A percentile compares a stretch with the other conserved stretches of the same genome.
Evolutionary conservation across 2,797 vertebrate genomes (phyloP).

Genomic region (Kryptopterus vitreolus): DNA sequence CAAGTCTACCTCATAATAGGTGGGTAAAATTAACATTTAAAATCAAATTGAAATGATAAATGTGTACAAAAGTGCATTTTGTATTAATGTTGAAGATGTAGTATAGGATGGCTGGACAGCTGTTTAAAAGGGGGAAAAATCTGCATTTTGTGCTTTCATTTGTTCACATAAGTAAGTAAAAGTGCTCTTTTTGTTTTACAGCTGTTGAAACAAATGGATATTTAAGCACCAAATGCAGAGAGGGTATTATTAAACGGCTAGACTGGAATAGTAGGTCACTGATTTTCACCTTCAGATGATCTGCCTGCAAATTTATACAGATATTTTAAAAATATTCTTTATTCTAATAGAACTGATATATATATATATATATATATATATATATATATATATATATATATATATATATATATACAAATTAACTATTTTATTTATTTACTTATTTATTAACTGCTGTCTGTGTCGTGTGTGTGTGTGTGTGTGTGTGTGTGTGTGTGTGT

Average conservation of each 20-base stretch:
- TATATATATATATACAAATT: no score
- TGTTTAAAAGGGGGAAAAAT: not conserved
- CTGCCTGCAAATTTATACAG: not conserved
- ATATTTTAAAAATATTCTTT: not conserved
- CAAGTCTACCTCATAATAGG: not conserved
- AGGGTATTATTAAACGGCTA: not conserved
- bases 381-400: no score
- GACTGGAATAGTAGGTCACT: conserved; percentile 16
- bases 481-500: no score
- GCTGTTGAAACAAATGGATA: not conserved
- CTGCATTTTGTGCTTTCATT: not conserved
- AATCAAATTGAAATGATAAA: not conserved
- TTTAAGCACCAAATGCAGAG: not conserved
- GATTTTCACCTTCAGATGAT: not conserved
- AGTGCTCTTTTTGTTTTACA: not conserved
- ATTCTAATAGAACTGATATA: not conserved
- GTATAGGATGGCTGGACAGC: not conserved
- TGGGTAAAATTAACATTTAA: not conserved
- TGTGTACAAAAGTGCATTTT: not conserved
- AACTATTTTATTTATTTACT: no score
- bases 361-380: no score
- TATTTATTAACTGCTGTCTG: no score
- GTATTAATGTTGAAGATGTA: not conserved
- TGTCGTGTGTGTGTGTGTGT: not conserved
- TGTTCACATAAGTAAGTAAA: not conserved